phyloP scores from a whole-genome alignment of 2,888 invertebrate genomes.

The Drosophila cognata region DNA sequence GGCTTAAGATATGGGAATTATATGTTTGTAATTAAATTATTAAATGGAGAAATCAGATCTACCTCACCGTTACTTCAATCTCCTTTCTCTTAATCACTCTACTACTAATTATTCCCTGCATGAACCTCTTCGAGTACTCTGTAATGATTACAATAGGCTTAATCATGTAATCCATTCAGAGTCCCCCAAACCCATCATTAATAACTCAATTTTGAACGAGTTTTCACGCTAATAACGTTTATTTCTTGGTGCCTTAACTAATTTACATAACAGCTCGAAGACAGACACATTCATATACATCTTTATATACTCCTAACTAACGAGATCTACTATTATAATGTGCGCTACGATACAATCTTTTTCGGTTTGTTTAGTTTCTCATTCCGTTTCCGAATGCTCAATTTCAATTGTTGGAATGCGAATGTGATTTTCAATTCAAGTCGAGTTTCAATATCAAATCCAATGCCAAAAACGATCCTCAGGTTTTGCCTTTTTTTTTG shows the following conservation, averaged over 20 bases:
- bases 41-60: not conserved
- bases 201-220: not conserved
- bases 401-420: not conserved
- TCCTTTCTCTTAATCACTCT: not conserved
- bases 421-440: not conserved
- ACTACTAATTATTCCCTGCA: not conserved
- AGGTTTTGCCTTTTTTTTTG: not conserved
- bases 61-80: not conserved
- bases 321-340: not conserved
- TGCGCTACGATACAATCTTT: not conserved
- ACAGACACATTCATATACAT: not conserved
- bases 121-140: not conserved
- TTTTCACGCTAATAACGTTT: not conserved
- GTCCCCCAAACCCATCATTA: not conserved
- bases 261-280: not conserved
- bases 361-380: not conserved
- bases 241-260: not conserved
- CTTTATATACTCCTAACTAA: not conserved
- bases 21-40: not conserved
- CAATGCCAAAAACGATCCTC: conserved; percentile 29
- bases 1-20: not conserved
- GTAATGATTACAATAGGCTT: not conserved
- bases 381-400: not conserved
- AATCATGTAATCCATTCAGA: not conserved
- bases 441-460: conserved; percentile 13